phyloP scores from a whole-genome alignment of 2,888 invertebrate genomes.

The Tribolium freemani region DNA sequence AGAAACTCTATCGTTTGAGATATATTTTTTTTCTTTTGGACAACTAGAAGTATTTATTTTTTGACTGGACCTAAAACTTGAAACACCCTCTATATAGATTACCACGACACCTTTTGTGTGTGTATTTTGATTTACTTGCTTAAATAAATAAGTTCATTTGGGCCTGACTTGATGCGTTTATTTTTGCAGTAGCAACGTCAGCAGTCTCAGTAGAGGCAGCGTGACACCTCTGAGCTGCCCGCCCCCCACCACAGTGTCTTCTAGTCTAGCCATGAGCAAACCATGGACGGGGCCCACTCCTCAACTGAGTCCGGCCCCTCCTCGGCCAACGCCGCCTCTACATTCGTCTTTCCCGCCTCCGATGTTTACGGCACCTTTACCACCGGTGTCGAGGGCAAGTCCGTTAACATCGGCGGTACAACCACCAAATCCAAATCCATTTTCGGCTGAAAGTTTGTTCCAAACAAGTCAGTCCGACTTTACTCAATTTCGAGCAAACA shows the following conservation, averaged over 20 bases:
- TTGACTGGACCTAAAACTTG: no score
- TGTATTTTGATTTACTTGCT: no score
- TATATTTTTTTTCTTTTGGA: no score
- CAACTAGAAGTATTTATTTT: no score
- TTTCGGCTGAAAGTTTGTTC: conserved; percentile 90
- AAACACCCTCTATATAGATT: no score
- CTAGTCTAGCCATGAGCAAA: conserved; percentile 73
- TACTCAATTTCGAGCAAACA: not conserved
- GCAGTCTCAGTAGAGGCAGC: conserved; percentile 83
- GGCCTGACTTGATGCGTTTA: not conserved
- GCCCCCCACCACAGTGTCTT: conserved; percentile 70
- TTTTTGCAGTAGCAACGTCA: conserved; percentile 82
- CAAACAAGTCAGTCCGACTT: conserved; percentile 80
- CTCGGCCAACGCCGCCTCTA: conserved; percentile 65
- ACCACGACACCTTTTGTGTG: not conserved
- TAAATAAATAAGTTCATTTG: no score
- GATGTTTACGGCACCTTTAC: conserved; percentile 72
- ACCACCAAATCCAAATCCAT: conserved; percentile 80
- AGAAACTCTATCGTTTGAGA: no score
- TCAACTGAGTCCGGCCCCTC: conserved; percentile 68
- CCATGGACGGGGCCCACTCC: conserved; percentile 60
- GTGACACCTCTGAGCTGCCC: conserved; percentile 64
- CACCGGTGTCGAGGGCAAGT: conserved; percentile 73
- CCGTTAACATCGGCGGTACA: conserved; percentile 73
- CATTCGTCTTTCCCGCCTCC: conserved; percentile 66